Evolutionary conservation across 2,888 invertebrate species (phyloP).

Genomic region (Heliconius ethilla): DNA sequence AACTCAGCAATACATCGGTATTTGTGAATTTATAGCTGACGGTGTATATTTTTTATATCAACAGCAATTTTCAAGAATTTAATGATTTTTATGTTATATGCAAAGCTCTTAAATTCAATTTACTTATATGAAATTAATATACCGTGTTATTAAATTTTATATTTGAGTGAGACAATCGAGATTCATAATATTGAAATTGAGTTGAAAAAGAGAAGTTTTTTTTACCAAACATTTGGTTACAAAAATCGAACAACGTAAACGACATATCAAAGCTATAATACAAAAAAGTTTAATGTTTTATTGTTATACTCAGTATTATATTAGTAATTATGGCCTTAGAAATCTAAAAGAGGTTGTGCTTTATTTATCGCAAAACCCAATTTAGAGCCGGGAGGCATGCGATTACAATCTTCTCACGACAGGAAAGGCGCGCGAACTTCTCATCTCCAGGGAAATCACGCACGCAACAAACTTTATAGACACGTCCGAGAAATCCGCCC

Average conservation of each 20-base stretch:
- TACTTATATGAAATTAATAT: neutral
- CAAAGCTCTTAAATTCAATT: neutral
- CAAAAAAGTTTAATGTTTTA: neutral
- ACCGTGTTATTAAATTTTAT: neutral
- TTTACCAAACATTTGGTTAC: neutral
- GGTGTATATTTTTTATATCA: no score
- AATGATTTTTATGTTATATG: neutral
- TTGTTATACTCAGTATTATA: neutral
- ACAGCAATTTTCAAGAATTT: neutral
- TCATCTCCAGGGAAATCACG: conserved; percentile 82
- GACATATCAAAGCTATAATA: neutral
- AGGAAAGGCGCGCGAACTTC: conserved; percentile 81
- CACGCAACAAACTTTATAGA: conserved; percentile 82
- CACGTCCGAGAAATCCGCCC: conserved; percentile 79
- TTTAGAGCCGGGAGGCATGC: conserved; percentile 80
- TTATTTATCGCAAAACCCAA: conserved; percentile 79
- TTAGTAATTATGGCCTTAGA: conserved; percentile 72
- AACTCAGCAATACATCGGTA: no score
- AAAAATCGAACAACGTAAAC: conserved; percentile 3
- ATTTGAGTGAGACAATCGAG: neutral
- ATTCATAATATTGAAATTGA: neutral
- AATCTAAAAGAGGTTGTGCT: conserved; percentile 71
- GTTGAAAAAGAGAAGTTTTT: no score
- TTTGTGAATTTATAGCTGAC: no score
- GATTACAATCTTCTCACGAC: conserved; percentile 82